Evolutionary conservation across 2,888 invertebrate species (phyloP).

Genomic region (Lysandra bellargus): DNA sequence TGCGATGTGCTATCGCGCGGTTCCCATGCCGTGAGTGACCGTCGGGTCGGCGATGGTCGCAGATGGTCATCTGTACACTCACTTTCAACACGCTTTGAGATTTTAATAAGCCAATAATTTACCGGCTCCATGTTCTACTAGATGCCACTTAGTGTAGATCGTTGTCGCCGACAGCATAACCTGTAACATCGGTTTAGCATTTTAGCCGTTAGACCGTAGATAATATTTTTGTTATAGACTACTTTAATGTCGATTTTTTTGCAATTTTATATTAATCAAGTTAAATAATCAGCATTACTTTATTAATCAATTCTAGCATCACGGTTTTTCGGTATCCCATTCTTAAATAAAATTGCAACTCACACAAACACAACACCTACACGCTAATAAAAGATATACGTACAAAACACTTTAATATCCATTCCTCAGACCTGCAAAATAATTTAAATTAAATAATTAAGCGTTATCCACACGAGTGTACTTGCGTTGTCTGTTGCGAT

Average conservation of each 20-base stretch:
- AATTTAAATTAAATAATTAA: background rate
- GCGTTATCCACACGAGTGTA: constrained; percentile 44
- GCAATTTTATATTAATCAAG: too few species aligned
- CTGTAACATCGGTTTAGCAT: constrained; percentile 16
- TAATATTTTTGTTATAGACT: background rate
- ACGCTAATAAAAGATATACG: too few species aligned
- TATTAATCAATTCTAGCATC: too few species aligned
- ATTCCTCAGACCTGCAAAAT: background rate
- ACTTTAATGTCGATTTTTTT: too few species aligned
- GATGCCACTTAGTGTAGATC: constrained; percentile 28
- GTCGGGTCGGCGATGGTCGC: constrained; percentile 55
- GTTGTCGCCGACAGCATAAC: constrained; percentile 21
- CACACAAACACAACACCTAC: too few species aligned
- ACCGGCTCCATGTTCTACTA: constrained; percentile 21
- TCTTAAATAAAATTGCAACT: too few species aligned
- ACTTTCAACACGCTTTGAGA: constrained; percentile 35
- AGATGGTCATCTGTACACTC: constrained; percentile 54
- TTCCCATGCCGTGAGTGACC: constrained; percentile 77
- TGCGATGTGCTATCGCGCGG: constrained; percentile 71
- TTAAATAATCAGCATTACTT: too few species aligned
- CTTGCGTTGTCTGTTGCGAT: constrained; percentile 48
- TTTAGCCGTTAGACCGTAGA: background rate
- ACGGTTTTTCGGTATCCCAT: too few species aligned
- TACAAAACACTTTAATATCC: background rate
- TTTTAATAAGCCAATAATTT: constrained; percentile 31